These are phyloP conservation scores for Diorhabda sublineata DNA, from an alignment of 1,140 invertebrate genomes.

Conservation along the genomic window DNA sequence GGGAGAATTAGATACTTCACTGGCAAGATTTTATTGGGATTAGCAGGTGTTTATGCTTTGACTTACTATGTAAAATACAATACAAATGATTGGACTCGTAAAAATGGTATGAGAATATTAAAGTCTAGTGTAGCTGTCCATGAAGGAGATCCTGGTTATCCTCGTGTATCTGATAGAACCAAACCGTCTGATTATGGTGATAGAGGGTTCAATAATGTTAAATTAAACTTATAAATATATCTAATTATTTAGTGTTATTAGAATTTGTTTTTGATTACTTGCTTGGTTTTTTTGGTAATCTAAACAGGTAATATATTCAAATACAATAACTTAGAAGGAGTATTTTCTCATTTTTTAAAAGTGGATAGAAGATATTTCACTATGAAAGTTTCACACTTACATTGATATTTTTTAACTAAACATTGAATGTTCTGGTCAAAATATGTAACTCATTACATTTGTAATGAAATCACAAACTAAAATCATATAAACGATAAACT, in stretches of 20 bases:
- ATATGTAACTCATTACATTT: too few relatives aligned
- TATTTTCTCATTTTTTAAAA: too few relatives aligned
- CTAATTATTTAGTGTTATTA: slow-evolving; percentile 1
- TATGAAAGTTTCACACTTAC: too few relatives aligned
- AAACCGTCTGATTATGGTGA: slow-evolving; percentile 61
- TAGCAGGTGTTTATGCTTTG: slow-evolving; percentile 49
- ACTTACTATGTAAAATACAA: slow-evolving; percentile 80
- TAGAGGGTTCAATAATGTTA: slow-evolving; percentile 61
- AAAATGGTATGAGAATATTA: slow-evolving; percentile 62
- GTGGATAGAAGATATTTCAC: too few relatives aligned
- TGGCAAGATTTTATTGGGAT: slow-evolving; percentile 56
- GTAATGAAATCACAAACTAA: too few relatives aligned
- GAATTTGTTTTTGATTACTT: neutral
- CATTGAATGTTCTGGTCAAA: too few relatives aligned
- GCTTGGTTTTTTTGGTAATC: too few relatives aligned
- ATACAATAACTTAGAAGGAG: too few relatives aligned
- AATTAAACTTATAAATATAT: slow-evolving; percentile 27
- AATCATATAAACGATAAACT: too few relatives aligned
- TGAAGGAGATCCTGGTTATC: slow-evolving; percentile 64
- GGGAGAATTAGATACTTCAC: slow-evolving; percentile 55
- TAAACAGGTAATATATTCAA: too few relatives aligned
- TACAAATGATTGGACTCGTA: slow-evolving; percentile 68
- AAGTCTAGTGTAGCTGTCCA: slow-evolving; percentile 51
- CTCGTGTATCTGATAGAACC: slow-evolving; percentile 53
- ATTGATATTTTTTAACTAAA: too few relatives aligned